Evolutionary conservation across 2,113 vertebrate species (phyloP), one percentile per base, ranked within the genome.

Genomic region (Zosterops japonicus): DNA sequence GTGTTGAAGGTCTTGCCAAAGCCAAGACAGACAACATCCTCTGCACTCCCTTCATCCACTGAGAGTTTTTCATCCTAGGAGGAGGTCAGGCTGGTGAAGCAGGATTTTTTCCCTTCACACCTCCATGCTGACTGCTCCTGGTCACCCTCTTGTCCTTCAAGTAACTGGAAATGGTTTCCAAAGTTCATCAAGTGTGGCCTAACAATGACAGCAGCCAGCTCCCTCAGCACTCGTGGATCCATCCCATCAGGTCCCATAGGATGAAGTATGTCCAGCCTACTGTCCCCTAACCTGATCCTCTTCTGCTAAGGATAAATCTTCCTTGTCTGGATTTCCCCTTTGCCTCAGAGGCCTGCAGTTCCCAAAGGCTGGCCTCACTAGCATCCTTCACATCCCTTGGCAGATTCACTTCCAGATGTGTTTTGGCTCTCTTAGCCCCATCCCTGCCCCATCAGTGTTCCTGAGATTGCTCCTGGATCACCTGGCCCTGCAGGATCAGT

Each of bases 171-270:
- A 35, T 55, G 53, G 22, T 59, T 87, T 90, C 74, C 41, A 75
- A 33, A 90, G 19, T 35, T 41, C 16, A 63, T 46, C 6, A 14
- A 8, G 11, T 35, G n/a, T 82, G 42, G 31, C 55, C 27, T 78
- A 1, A 0, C 46, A 75, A 4, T 9, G 41, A 17, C 31, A 41
- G 42, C 50, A 70, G 29, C 18, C 56, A 49, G 18, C 24, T 85
- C n/a, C 18, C n/a, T 52, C 24, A 50, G 82, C 59, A 8, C 27
- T 77, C 0, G 0, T 59, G 81, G 8, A 11, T 64, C 59, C 25
- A 49, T 74, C 19, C 42, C 6, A 4, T 20, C n/a, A 25, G 11
- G 14, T 52, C 29, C 50, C 6, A 7, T 41, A n/a, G 61, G 9
- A 36, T 41, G 17, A 12, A n/a, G 6, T n/a, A 6, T 52, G 5